Evolutionary conservation across 2,888 invertebrate genomes (phyloP).

Genomic region (Omphaloscelis lunosa): DNA sequence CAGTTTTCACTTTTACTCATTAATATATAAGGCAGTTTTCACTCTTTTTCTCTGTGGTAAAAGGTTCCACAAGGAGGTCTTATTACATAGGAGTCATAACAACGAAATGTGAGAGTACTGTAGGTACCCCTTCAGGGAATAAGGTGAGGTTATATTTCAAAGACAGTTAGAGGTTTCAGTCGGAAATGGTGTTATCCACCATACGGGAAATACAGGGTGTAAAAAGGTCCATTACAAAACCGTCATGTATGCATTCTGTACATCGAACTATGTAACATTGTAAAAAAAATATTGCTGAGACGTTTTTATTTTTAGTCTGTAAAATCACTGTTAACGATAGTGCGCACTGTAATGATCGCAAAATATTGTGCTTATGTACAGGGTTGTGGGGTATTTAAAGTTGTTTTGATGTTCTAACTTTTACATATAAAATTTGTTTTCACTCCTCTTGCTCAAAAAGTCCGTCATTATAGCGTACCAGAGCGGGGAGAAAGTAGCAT

Average conservation of each 20-base stretch:
- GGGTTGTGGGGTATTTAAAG: neutral
- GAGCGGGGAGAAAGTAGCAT: too few relatives aligned
- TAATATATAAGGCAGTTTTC: neutral
- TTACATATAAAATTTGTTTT: neutral
- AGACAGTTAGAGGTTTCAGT: neutral
- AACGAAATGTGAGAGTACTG: neutral
- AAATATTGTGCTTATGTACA: neutral
- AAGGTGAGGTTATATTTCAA: constrained; percentile 1
- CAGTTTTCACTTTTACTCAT: neutral
- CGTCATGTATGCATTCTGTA: neutral
- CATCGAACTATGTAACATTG: neutral
- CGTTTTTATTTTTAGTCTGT: neutral
- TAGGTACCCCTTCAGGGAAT: neutral
- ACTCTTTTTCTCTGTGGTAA: neutral
- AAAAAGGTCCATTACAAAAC: neutral
- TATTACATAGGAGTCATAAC: neutral
- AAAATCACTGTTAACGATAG: neutral
- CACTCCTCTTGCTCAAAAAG: too few relatives aligned
- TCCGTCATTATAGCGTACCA: too few relatives aligned
- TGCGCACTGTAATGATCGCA: neutral
- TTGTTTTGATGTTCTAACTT: too few relatives aligned
- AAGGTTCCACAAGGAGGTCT: neutral
- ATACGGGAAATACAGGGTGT: neutral
- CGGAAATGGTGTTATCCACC: neutral
- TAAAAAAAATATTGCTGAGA: neutral